phyloP scores from a whole-genome alignment of 2,113 vertebrate genomes.

The Dascyllus trimaculatus region DNA sequence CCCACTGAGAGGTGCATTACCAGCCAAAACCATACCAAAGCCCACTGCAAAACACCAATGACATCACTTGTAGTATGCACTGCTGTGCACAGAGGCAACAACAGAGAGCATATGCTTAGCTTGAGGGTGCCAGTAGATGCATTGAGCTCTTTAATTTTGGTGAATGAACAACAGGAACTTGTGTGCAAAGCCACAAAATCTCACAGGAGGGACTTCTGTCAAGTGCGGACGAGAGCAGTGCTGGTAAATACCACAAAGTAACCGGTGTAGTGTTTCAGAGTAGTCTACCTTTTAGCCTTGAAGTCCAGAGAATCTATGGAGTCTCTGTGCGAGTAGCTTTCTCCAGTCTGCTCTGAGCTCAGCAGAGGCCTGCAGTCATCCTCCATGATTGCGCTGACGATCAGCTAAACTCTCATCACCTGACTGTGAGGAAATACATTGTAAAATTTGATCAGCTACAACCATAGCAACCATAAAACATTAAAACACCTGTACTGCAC shows the following conservation, averaged over 20 bases:
- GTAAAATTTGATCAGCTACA: conserved; percentile 12
- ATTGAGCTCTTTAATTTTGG: no score
- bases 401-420: conserved; percentile 55
- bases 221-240: not conserved
- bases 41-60: no score
- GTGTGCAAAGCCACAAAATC: not conserved
- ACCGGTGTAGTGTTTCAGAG: conserved; percentile 15
- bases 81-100: no score
- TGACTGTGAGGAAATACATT: conserved; percentile 31
- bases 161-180: not conserved
- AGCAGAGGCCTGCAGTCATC: conserved; percentile 80
- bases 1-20: no score
- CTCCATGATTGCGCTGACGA: conserved; percentile 76
- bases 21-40: no score
- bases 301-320: conserved; percentile 79
- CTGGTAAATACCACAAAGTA: conserved; percentile 5
- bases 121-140: no score
- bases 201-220: not conserved
- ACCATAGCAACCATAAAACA: conserved; percentile 26
- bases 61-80: no score
- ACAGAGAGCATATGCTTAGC: no score
- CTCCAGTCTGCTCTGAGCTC: conserved; percentile 62
- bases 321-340: conserved; percentile 60
- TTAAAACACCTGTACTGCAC: not conserved
- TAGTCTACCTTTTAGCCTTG: conserved; percentile 79